Evolutionary conservation across 2,113 vertebrate genomes (phyloP).

Genomic region (Larimichthys crocea): DNA sequence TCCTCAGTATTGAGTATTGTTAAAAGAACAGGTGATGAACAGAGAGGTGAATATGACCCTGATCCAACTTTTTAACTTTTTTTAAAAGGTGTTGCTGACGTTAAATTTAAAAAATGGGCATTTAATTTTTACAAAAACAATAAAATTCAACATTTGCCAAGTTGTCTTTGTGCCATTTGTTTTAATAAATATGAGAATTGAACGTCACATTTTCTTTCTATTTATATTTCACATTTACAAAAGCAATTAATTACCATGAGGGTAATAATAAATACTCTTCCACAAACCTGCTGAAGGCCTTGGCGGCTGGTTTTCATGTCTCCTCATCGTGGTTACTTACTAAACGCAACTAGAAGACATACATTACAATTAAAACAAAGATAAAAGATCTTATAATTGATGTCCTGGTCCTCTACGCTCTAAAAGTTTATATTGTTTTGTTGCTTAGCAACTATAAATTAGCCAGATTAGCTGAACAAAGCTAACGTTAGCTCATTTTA

Average conservation of each 20-base stretch:
- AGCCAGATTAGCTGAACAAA: background rate
- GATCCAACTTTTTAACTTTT: too few species aligned
- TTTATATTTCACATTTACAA: background rate
- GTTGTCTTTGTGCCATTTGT: background rate
- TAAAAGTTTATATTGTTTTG: background rate
- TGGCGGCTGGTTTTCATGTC: constrained; percentile 58
- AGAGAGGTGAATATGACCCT: too few species aligned
- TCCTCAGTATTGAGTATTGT: too few species aligned
- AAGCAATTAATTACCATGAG: background rate
- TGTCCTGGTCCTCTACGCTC: background rate
- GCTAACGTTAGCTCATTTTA: background rate
- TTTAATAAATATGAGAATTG: too few species aligned
- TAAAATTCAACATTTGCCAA: too few species aligned
- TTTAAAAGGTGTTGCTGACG: too few species aligned
- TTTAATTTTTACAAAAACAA: too few species aligned
- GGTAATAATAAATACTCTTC: background rate
- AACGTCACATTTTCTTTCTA: too few species aligned
- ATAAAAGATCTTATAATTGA: accelerated
- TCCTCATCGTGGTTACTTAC: constrained; percentile 62
- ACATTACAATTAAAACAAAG: background rate
- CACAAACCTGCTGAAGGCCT: constrained; percentile 71
- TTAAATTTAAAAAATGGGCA: too few species aligned
- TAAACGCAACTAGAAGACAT: background rate
- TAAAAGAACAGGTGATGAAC: too few species aligned
- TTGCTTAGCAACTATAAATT: background rate